Conservation (phyloP, 2,797 vertebrate species). For the Sebastes hubbsi region DNA sequence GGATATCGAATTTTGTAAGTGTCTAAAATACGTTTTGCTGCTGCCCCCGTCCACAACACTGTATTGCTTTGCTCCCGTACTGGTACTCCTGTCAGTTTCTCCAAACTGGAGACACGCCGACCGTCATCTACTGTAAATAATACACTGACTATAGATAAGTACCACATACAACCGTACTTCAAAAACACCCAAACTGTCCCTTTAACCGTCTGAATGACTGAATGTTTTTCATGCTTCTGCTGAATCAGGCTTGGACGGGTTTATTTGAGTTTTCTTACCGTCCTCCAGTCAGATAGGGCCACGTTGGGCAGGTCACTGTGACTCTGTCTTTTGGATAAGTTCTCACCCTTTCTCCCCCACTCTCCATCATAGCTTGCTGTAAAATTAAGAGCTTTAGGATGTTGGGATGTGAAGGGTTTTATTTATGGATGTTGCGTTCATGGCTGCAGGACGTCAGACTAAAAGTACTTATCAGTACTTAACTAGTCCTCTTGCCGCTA, state of each 20-base stretch:
- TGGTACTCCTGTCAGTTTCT: too few relatives aligned
- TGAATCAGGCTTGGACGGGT: constrained; percentile 6
- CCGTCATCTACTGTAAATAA: too few relatives aligned
- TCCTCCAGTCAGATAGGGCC: constrained; percentile 3
- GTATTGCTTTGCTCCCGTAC: too few relatives aligned
- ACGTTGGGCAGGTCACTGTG: constrained; percentile 7
- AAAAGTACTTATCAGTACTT: constrained; percentile 18
- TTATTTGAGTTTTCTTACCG: constrained; percentile 49
- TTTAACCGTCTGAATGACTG: neutral
- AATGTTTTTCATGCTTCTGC: neutral
- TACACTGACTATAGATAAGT: too few relatives aligned
- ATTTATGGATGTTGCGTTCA: neutral
- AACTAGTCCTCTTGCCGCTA: constrained; percentile 7
- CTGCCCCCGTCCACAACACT: too few relatives aligned
- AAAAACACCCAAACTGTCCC: too few relatives aligned
- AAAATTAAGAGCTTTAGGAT: neutral
- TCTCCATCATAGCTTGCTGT: neutral
- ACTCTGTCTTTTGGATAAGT: constrained; percentile 29
- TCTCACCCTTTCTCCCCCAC: neutral
- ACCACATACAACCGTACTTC: too few relatives aligned
- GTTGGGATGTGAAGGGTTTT: neutral
- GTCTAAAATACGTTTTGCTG: too few relatives aligned
- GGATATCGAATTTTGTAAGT: too few relatives aligned
- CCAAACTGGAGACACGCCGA: too few relatives aligned
- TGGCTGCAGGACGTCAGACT: neutral